A percentile compares a stretch with the other conserved stretches of the same genome.
Evolutionary conservation across 64 coral and sea anemone species (phyloP).

Genomic region (Astreopora myriophthalma): DNA sequence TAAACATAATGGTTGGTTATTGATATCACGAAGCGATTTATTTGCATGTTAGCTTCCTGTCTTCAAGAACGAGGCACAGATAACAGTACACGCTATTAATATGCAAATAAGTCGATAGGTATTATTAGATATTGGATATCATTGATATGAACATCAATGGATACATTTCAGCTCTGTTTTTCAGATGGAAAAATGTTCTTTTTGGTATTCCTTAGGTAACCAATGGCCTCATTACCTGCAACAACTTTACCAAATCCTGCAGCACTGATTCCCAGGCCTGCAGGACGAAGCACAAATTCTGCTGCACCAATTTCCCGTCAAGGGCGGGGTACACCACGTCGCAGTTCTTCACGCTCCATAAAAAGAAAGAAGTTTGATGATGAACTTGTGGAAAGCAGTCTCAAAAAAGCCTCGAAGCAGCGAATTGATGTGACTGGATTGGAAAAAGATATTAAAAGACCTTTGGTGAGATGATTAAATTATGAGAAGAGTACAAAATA

Average conservation of each 20-base stretch:
- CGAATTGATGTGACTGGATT: slow-evolving; percentile 42
- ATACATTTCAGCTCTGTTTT: too few species aligned
- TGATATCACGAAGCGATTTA: too few species aligned
- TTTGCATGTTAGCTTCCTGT: too few species aligned
- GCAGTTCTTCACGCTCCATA: slow-evolving; percentile 96
- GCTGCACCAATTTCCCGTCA: neutral
- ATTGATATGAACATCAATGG: too few species aligned
- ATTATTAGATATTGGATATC: too few species aligned
- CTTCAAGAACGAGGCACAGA: too few species aligned
- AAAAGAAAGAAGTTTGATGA: slow-evolving; percentile 99
- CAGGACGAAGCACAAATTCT: neutral
- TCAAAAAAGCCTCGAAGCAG: slow-evolving; percentile 90
- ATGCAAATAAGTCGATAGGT: too few species aligned
- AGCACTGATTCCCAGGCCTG: neutral
- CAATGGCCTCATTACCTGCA: slow-evolving; percentile 7
- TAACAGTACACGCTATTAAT: too few species aligned
- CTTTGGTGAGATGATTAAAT: slow-evolving; percentile 26
- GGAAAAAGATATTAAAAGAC: slow-evolving; percentile 69
- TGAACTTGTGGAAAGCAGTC: slow-evolving; percentile 98
- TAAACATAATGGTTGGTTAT: too few species aligned
- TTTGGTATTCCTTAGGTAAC: neutral
- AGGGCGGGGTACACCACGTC: slow-evolving; percentile 78
- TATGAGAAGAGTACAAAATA: neutral
- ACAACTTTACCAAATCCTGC: slow-evolving; percentile 3
- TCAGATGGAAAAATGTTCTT: neutral